Evolutionary conservation across 2,797 vertebrate species (phyloP).

Genomic region (Euphonia xanthogaster): DNA sequence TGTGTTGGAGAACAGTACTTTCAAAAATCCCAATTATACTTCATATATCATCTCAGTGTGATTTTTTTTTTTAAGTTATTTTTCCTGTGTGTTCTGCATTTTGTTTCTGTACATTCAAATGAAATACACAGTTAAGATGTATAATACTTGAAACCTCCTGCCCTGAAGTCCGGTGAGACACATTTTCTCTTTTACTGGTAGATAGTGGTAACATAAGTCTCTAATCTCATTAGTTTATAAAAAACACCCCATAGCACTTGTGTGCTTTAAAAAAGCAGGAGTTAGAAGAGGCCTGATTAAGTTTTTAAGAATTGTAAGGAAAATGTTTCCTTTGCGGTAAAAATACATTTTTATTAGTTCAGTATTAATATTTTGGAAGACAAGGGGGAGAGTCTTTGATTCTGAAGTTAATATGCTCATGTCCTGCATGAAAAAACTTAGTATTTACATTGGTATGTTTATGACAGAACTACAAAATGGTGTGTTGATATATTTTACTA

Average conservation of each 20-base stretch:
- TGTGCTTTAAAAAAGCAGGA: slow-evolving; percentile 15
- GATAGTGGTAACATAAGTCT: not conserved
- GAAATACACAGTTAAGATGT: not conserved
- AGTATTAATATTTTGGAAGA: not conserved
- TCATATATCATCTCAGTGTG: not conserved
- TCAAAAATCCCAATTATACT: not conserved
- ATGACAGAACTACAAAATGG: not conserved
- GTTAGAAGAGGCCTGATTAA: not conserved
- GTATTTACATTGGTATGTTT: not conserved
- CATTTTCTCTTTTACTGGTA: slow-evolving; percentile 29
- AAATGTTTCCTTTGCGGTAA: slow-evolving; percentile 17
- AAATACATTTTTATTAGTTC: not conserved
- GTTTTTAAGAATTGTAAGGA: not conserved
- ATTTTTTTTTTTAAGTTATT: not conserved
- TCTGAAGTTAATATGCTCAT: not conserved
- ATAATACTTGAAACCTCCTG: not conserved
- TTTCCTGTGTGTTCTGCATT: not conserved
- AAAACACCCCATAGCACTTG: not conserved
- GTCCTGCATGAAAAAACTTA: not conserved
- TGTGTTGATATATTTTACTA: not conserved
- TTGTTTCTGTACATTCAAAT: slow-evolving; percentile 7
- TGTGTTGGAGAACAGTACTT: not conserved
- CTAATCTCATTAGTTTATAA: slow-evolving; percentile 40
- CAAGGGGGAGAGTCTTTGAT: not conserved
- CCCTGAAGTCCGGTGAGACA: not conserved